These are phyloP conservation scores for Carettochelys insculpta DNA, from an alignment of 2,113 vertebrate species.

Conservation along the genomic window DNA sequence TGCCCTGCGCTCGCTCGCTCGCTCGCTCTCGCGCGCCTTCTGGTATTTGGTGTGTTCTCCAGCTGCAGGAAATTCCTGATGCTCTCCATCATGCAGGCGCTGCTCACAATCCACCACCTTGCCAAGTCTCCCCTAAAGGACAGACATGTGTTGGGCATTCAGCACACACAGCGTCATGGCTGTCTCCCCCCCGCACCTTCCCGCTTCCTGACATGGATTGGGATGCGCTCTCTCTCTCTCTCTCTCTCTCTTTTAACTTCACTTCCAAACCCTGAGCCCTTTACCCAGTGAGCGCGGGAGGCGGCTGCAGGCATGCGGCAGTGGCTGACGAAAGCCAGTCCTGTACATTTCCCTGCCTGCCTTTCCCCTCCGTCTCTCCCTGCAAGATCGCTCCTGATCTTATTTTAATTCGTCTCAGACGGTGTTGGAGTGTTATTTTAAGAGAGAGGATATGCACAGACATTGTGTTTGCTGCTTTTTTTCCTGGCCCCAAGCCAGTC, in stretches of 20 bases:
- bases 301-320: not conserved
- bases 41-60: slow-evolving; percentile 81
- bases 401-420: slow-evolving; percentile 79
- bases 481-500: slow-evolving; percentile 81
- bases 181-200: slow-evolving; percentile 10
- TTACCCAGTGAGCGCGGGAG: not conserved
- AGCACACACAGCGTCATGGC: slow-evolving; percentile 54
- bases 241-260: not conserved
- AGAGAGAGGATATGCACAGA: slow-evolving; percentile 80
- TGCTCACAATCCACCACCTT: slow-evolving; percentile 78
- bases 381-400: slow-evolving; percentile 64
- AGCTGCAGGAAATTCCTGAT: slow-evolving; percentile 98
- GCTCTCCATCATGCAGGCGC: slow-evolving; percentile 90
- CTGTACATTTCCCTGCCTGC: slow-evolving; percentile 31
- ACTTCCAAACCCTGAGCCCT: not conserved
- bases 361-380: slow-evolving; percentile 65
- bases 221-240: not conserved
- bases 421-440: slow-evolving; percentile 81
- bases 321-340: not conserved
- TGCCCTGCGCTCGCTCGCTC: slow-evolving; percentile 52
- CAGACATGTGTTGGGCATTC: slow-evolving; percentile 79
- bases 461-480: slow-evolving; percentile 80
- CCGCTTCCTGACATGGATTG: not conserved
- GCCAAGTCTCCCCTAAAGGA: slow-evolving; percentile 85
- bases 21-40: slow-evolving; percentile 55